Conservation (phyloP, 2,888 invertebrate genomes). For the Idaea biselata region DNA sequence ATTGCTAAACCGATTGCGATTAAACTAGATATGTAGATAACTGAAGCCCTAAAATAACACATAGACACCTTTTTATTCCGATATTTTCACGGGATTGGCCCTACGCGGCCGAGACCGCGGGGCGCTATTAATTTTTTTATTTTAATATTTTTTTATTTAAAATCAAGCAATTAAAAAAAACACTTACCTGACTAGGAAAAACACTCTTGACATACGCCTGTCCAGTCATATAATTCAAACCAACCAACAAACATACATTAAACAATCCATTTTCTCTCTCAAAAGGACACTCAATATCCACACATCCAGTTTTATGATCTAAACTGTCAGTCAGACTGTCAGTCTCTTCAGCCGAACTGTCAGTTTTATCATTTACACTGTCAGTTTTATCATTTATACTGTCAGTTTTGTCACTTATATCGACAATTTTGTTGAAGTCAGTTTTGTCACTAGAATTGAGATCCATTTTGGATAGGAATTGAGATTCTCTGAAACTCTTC, state of each 20-base stretch:
- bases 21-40: too few relatives aligned
- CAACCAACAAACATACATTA: slow-evolving; percentile 85
- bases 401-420: slow-evolving; percentile 44
- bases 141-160: too few relatives aligned
- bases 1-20: too few relatives aligned
- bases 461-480: slow-evolving; percentile 51
- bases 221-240: slow-evolving; percentile 83
- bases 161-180: too few relatives aligned
- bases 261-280: slow-evolving; percentile 78
- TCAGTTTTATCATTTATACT: slow-evolving; percentile 67
- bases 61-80: too few relatives aligned
- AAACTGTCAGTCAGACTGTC: slow-evolving; percentile 72
- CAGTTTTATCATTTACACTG: slow-evolving; percentile 58
- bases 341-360: slow-evolving; percentile 64
- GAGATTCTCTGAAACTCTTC: slow-evolving; percentile 71
- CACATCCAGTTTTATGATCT: slow-evolving; percentile 68
- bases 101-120: too few relatives aligned
- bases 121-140: too few relatives aligned
- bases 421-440: slow-evolving; percentile 59
- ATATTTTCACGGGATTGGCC: too few relatives aligned
- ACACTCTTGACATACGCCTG: slow-evolving; percentile 86
- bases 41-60: too few relatives aligned
- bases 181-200: slow-evolving; percentile 83
- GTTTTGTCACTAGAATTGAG: slow-evolving; percentile 26
- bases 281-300: slow-evolving; percentile 61